Conservation (phyloP, 2,888 invertebrate species). For the Rhagium mordax region DNA sequence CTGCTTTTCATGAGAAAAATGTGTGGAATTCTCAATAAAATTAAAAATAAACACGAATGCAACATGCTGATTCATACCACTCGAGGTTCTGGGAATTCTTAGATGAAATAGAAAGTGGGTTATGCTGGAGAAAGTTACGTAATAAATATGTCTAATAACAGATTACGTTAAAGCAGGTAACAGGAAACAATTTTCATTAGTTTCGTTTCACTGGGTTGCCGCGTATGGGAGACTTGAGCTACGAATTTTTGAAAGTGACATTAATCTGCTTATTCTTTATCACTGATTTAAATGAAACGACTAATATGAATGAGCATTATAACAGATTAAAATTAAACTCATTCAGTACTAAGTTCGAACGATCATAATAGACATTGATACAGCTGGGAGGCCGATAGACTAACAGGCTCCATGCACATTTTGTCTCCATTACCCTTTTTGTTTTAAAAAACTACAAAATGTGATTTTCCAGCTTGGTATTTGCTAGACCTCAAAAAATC, state of each 20-base stretch:
- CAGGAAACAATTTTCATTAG: background rate
- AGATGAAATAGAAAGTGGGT: conserved; percentile 32
- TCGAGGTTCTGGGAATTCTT: conserved; percentile 3
- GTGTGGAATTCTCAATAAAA: conserved; percentile 7
- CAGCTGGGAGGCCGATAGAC: too few relatives aligned
- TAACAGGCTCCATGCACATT: too few relatives aligned
- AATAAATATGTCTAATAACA: conserved; percentile 3
- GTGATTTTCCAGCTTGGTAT: too few relatives aligned
- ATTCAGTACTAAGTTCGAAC: too few relatives aligned
- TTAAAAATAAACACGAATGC: conserved; percentile 13
- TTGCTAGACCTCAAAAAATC: too few relatives aligned
- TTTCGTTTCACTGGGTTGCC: background rate
- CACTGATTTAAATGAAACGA: background rate
- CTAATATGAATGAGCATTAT: background rate
- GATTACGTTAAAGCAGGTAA: background rate
- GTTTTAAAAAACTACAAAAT: too few relatives aligned
- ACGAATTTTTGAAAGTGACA: background rate
- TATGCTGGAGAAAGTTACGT: conserved; percentile 25
- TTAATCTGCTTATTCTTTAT: background rate
- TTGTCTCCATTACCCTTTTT: too few relatives aligned
- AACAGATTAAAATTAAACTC: background rate
- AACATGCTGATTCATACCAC: conserved; percentile 11
- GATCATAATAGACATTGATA: too few relatives aligned
- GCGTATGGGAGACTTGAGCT: background rate
- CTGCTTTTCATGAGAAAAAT: background rate